Evolutionary conservation across 2,888 invertebrate species (phyloP), one percentile per base, ranked within the genome.

Genomic region (Protonemura montana): DNA sequence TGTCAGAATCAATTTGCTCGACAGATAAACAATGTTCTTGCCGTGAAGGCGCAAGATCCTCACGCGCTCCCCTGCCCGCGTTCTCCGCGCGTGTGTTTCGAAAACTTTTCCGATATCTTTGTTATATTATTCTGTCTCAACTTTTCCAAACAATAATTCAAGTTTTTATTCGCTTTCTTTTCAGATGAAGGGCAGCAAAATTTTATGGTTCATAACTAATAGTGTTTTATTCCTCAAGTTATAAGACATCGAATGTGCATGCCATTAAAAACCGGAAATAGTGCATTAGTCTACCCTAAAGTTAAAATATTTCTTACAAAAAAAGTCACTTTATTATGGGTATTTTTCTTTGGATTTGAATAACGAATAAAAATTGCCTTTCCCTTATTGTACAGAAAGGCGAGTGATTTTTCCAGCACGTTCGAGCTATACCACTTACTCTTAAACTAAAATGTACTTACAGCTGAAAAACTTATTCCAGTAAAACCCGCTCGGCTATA

Each of bases 171-270:
- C 35, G 41, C 35, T 30, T 82, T 82, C 82, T 41, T 41, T 82
- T 26, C 35, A 41, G 42, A 27, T 21, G 81, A 81, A 83, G 42
- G 82, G 42, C 42, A 84, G 28, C 26, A 26, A 84, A 84, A 59
- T 84, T 84, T 84, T 84, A 84, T 84, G 84, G 84, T 59, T 84
- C 84, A 84, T 84, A 84, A 84, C 84, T 84, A 84, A 84, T 84
- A 59, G 84, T 59, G 84, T 28, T 84, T 84, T 76, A 84, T 84
- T 59, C 84, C 59, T 76, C 76, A 76, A 84, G 76, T 76, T 84
- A 84, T 59, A 84, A 84, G 59, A 84, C 84, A 84, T 84, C 84
- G 84, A 84, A 81, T 76, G 84, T 84, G 84, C 59, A 84, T 84
- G 84, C 59, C 84, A 84, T 84, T 84, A 84, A 84, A 59, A 84